Percentiles rank a stretch among this genome's conserved stretches.
These are phyloP conservation scores for Tetranychus urticae DNA, from an alignment of 1,140 invertebrate species.

Conservation along the genomic window DNA sequence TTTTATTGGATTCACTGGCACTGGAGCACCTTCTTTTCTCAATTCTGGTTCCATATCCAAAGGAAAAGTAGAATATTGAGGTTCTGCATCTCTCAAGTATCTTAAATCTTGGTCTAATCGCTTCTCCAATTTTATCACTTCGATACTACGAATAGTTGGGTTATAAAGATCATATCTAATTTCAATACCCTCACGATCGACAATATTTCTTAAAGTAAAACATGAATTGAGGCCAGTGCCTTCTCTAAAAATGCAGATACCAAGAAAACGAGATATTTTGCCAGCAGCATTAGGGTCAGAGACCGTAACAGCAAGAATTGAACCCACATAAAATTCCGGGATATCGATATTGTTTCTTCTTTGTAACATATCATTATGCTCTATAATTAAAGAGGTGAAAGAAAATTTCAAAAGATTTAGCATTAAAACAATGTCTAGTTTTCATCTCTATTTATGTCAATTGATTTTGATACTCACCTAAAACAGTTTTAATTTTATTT, in stretches of 20 bases:
- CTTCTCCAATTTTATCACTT: slow-evolving; percentile 74
- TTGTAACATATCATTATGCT: slow-evolving; percentile 73
- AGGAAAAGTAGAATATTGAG: slow-evolving; percentile 78
- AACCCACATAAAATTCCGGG: slow-evolving; percentile 41
- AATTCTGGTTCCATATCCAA: slow-evolving; percentile 68
- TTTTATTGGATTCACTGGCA: slow-evolving; percentile 68
- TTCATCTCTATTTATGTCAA: background rate
- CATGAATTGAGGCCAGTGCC: slow-evolving; percentile 50
- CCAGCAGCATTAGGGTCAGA: slow-evolving; percentile 61
- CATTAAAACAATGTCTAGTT: background rate
- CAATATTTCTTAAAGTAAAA: slow-evolving; percentile 73
- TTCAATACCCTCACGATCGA: slow-evolving; percentile 62
- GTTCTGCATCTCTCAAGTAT: slow-evolving; percentile 77
- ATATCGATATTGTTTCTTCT: slow-evolving; percentile 57
- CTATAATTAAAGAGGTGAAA: slow-evolving; percentile 17
- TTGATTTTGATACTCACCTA: background rate
- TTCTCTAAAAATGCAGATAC: slow-evolving; percentile 71
- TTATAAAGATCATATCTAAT: slow-evolving; percentile 78
- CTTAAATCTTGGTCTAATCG: slow-evolving; percentile 65
- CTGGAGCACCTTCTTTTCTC: slow-evolving; percentile 38
- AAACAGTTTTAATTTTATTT: background rate
- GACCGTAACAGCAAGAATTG: slow-evolving; percentile 68
- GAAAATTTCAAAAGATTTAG: background rate
- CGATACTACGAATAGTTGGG: slow-evolving; percentile 66
- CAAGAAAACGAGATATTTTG: slow-evolving; percentile 72